Evolutionary conservation across 2,888 invertebrate genomes (phyloP), one percentile per base, ranked within the genome.

Genomic region (Hyles lineata): DNA sequence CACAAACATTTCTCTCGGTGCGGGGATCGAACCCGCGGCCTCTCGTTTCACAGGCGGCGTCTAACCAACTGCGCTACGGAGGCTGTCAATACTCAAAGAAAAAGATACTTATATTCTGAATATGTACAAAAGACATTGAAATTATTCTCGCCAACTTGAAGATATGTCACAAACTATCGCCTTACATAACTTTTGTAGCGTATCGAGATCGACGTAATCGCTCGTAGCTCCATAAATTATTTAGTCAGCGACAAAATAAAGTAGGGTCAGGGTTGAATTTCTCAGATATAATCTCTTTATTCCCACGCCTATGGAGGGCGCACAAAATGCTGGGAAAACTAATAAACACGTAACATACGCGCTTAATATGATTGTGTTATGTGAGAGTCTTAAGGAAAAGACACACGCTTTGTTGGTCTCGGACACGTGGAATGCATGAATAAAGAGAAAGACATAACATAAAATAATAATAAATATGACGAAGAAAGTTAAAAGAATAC

Each of bases 201-300:
- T 23, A 50, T 67, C 50, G 23, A 50, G 43, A 23, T 23, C 67
- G 63, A 63, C 35, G 21, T 43, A 6, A 67, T 23, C 43, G 43
- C 63, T 43, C 21, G 23, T 67, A 50, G 50, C 43, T 67, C 23
- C 67, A 67, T 67, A 67, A 67, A 67, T 67, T 67, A 67, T 67
- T 67, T 67, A 67, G 43, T 17, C 67, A 25, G 17, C 23, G 43
- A 67, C 15, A 43, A n/a, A 63, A 63, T 50, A 50, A 43, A 21
- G 35, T 63, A 50, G 21, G 23, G 50, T 50, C 50, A 50, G 50
- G 50, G 50, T 23, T 23, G 23, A 50, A 43, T 23, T 21, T 17
- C 21, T 67, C 23, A 17, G 23, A 67, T 23, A 67, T 67, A 50
- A 67, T 67, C 23, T 21, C 35, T 23, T 67, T 43, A 43, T 23